Evolutionary conservation across 2,113 vertebrate genomes (phyloP).

Genomic region (Lota lota): DNA sequence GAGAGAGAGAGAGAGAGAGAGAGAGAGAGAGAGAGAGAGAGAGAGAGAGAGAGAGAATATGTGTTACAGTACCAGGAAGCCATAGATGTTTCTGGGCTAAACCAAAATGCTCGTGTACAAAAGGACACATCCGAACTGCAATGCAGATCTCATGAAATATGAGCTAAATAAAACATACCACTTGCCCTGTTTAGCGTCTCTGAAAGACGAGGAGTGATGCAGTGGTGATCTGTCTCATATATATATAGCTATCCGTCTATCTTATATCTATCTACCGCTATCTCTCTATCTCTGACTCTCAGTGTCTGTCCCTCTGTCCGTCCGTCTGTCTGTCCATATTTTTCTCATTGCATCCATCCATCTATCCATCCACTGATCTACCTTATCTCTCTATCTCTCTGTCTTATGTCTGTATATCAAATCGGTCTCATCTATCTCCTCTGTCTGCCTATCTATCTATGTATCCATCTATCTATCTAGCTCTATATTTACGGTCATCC

Average conservation of each 20-base stretch:
- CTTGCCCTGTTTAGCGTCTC: conserved; percentile 42
- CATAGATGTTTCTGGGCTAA: conserved; percentile 62
- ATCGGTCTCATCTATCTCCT: conserved; percentile 28
- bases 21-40: conserved; percentile 17
- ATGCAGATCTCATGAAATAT: conserved; percentile 53
- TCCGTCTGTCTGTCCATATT: too few relatives aligned
- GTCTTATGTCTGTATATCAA: conserved; percentile 5
- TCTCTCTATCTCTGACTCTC: too few relatives aligned
- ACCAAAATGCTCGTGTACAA: conserved; percentile 38
- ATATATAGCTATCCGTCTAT: background rate
- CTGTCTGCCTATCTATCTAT: conserved; percentile 28
- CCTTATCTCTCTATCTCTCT: background rate
- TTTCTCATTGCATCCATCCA: background rate
- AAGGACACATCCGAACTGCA: conserved; percentile 40
- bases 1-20: conserved; percentile 27
- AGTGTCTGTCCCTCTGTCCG: too few relatives aligned
- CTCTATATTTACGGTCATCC: background rate
- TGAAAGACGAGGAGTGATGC: conserved; percentile 29
- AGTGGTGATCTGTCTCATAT: background rate
- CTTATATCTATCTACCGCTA: too few relatives aligned
- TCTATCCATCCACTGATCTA: background rate
- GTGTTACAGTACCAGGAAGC: conserved; percentile 43
- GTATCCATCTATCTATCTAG: background rate
- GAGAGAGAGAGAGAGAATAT: conserved; percentile 32
- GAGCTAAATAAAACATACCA: conserved; percentile 65